Evolutionary conservation across 2,113 vertebrate genomes (phyloP).

Genomic region (Cyanocitta stelleri): DNA sequence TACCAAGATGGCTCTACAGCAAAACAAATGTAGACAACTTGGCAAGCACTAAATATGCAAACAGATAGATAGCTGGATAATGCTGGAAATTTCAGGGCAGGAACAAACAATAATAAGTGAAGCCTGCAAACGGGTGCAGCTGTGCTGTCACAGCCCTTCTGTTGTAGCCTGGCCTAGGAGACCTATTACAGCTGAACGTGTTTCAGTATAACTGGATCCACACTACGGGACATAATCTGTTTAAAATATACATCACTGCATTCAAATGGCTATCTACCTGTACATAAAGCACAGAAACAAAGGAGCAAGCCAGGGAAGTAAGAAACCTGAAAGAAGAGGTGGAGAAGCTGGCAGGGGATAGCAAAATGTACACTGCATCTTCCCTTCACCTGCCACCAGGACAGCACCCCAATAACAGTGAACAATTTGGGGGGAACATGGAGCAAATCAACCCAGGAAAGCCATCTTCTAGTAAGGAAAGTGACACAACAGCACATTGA

Average conservation of each 20-base stretch:
- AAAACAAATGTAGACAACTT: neutral
- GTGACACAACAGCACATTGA: rapidly evolving
- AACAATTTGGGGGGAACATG: neutral
- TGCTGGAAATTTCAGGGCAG: neutral
- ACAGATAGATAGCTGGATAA: neutral
- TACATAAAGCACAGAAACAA: neutral
- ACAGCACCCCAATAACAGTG: neutral
- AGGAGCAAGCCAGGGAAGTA: neutral
- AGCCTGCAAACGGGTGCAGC: neutral
- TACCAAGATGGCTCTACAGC: neutral
- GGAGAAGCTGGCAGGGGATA: neutral
- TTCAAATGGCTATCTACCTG: neutral
- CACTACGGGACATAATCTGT: neutral
- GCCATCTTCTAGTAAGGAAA: neutral
- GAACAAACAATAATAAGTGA: neutral
- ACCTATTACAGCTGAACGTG: neutral
- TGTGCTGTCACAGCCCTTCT: neutral
- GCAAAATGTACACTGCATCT: neutral
- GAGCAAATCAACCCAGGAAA: neutral
- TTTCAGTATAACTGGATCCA: neutral
- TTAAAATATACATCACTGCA: neutral
- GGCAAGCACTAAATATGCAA: neutral
- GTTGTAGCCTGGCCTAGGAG: neutral
- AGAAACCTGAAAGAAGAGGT: neutral
- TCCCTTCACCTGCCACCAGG: neutral